phyloP scores from a whole-genome alignment of 2,888 invertebrate species.

The Pterostichus madidus region DNA sequence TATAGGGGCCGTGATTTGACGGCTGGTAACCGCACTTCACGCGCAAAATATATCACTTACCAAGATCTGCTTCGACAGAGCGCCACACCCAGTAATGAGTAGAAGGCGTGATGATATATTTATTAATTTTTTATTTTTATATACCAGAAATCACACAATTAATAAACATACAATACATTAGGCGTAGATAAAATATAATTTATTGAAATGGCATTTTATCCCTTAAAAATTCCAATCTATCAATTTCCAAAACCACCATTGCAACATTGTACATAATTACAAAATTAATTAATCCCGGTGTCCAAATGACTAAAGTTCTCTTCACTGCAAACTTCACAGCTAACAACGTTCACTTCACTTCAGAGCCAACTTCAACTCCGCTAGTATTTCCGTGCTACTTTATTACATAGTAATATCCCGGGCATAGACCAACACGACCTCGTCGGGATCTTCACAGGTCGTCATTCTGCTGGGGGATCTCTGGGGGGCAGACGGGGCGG shows the following conservation, averaged over 20 bases:
- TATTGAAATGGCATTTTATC: no score
- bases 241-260: neutral
- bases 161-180: no score
- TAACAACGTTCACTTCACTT: neutral
- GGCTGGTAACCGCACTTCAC: no score
- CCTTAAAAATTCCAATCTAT: neutral
- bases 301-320: constrained; percentile 1
- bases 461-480: constrained; percentile 16
- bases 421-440: constrained; percentile 3
- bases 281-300: constrained; percentile 9
- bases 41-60: no score
- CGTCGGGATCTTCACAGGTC: constrained; percentile 15
- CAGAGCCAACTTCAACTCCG: neutral
- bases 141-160: no score
- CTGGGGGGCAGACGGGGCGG: neutral
- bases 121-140: no score
- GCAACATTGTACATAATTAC: neutral
- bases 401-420: constrained; percentile 47
- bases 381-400: constrained; percentile 32
- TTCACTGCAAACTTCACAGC: neutral
- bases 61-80: no score
- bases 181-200: no score
- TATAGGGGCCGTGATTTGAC: no score
- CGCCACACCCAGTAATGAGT: no score
- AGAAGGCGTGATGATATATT: no score